phyloP scores from a whole-genome alignment of 2,888 invertebrate species.

The Caradrina kadenii region DNA sequence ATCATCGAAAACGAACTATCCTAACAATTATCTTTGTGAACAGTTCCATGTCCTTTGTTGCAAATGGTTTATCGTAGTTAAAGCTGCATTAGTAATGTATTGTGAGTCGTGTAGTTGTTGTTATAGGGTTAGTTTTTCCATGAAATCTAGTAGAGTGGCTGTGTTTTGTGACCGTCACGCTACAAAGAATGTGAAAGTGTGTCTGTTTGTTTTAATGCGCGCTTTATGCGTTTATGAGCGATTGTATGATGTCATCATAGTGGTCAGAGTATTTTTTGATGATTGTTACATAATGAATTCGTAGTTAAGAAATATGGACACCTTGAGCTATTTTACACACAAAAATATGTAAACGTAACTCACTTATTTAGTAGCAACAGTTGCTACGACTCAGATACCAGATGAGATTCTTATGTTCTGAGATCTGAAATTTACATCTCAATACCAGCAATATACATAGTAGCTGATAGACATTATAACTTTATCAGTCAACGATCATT shows the following conservation, averaged over 20 bases:
- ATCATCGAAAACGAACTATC: conserved; percentile 25
- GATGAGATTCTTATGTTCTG: not conserved
- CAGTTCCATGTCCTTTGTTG: conserved; percentile 59
- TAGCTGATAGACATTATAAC: not conserved
- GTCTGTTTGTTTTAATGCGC: conserved; percentile 64
- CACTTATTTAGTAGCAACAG: conserved; percentile 11
- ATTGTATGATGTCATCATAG: conserved; percentile 39
- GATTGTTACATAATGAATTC: conserved; percentile 27
- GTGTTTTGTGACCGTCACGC: conserved; percentile 77
- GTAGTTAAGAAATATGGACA: conserved; percentile 18
- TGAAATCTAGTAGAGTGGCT: conserved; percentile 48
- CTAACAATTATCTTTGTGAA: conserved; percentile 47
- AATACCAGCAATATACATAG: not conserved
- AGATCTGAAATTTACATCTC: not conserved
- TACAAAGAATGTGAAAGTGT: conserved; percentile 82
- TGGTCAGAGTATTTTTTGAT: conserved; percentile 35
- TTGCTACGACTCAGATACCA: not conserved
- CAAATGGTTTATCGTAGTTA: conserved; percentile 44
- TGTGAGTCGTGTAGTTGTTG: conserved; percentile 25
- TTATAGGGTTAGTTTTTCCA: conserved; percentile 44
- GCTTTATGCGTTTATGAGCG: conserved; percentile 45
- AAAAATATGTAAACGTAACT: conserved; percentile 3
- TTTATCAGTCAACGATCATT: not conserved
- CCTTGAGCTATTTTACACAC: conserved; percentile 32
- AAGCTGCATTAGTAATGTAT: conserved; percentile 18